These are phyloP conservation scores for Sciaenops ocellatus DNA, from an alignment of 2,797 vertebrate genomes.

Conservation along the genomic window DNA sequence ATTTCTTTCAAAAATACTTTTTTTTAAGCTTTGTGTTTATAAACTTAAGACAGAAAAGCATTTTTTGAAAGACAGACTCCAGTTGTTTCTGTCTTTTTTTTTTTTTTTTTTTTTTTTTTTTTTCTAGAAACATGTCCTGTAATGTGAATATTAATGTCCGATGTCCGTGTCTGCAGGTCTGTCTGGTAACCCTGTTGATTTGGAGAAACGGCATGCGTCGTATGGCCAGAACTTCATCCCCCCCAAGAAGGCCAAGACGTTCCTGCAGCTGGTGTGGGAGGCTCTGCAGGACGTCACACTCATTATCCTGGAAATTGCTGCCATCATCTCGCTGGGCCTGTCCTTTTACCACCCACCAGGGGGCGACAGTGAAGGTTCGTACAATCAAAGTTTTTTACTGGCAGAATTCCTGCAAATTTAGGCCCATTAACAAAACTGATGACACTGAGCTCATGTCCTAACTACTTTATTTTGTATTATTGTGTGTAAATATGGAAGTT, in stretches of 20 bases:
- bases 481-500: not conserved
- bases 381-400: not conserved
- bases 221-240: constrained; percentile 96
- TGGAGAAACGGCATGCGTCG: constrained; percentile 91
- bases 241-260: constrained; percentile 96
- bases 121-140: not conserved
- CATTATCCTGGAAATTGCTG: constrained; percentile 97
- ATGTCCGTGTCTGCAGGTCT: constrained; percentile 85
- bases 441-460: not conserved
- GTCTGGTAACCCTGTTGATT: constrained; percentile 92
- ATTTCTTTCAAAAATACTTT: not conserved
- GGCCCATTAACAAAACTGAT: not conserved
- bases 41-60: no score
- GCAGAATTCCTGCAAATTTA: not conserved
- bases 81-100: not conserved
- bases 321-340: constrained; percentile 95
- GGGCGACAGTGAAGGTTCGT: constrained; percentile 89
- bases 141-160: not conserved
- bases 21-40: no score
- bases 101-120: not conserved
- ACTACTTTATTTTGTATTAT: not conserved
- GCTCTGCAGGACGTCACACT: constrained; percentile 97
- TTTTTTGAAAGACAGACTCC: no score
- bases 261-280: constrained; percentile 98
- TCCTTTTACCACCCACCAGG: constrained; percentile 96